Percentiles rank a stretch among this genome's conserved stretches.
Conservation (phyloP, 1,140 invertebrate genomes). For the Drosophila takahashii region DNA sequence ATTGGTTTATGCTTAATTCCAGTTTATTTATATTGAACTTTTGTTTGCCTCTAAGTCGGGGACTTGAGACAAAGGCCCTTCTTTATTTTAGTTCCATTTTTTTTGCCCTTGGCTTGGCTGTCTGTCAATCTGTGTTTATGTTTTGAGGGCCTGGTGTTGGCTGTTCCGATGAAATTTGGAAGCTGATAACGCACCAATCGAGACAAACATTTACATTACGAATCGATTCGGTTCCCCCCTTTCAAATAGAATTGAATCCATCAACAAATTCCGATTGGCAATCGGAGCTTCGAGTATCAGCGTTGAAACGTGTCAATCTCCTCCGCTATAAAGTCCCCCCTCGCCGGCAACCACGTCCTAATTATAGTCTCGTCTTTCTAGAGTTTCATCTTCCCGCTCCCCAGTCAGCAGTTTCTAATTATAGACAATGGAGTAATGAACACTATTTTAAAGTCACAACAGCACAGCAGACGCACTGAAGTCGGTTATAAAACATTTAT, state of each 20-base stretch:
- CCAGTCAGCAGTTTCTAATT: conserved; percentile 64
- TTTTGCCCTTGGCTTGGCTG: conserved; percentile 32
- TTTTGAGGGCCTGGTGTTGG: conserved; percentile 5
- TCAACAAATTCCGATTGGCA: conserved; percentile 63
- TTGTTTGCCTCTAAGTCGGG: conserved; percentile 25
- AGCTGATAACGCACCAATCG: conserved; percentile 32
- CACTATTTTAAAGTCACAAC: conserved; percentile 68
- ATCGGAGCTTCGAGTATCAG: conserved; percentile 60
- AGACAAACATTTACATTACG: conserved; percentile 45
- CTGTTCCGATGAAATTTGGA: conserved; percentile 28
- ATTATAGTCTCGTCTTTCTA: conserved; percentile 29
- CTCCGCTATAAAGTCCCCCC: conserved; percentile 2
- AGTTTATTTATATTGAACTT: conserved; percentile 77
- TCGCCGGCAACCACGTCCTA: conserved; percentile 17
- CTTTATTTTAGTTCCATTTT: conserved; percentile 6
- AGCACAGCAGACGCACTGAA: conserved; percentile 44
- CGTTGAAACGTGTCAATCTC: conserved; percentile 55
- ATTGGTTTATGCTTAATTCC: conserved; percentile 79
- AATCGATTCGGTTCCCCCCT: conserved; percentile 7
- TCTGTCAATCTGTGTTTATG: conserved; percentile 35
- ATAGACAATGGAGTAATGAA: conserved; percentile 76
- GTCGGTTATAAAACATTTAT: conserved; percentile 79
- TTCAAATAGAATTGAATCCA: conserved; percentile 39
- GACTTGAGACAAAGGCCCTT: conserved; percentile 29
- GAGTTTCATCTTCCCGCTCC: neutral